Evolutionary conservation across 2,888 invertebrate genomes (phyloP).

Genomic region (Tholera decimalis): DNA sequence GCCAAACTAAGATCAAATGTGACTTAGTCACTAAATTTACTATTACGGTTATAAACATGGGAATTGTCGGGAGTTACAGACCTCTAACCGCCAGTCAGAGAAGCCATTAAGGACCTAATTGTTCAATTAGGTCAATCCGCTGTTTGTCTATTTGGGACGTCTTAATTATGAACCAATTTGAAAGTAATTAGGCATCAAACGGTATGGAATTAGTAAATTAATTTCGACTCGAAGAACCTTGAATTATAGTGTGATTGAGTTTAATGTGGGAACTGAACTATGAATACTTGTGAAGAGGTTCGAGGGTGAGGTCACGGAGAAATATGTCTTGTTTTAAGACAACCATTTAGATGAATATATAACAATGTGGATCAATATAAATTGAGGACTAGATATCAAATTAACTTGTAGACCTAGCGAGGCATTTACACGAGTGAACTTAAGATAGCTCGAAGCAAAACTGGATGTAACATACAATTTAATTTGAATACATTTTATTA

Average conservation of each 20-base stretch:
- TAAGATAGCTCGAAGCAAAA: too few species aligned
- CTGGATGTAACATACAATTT: too few species aligned
- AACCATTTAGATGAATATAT: background rate
- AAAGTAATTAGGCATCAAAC: constrained; percentile 55
- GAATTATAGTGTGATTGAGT: constrained; percentile 39
- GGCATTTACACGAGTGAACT: too few species aligned
- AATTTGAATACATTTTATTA: too few species aligned
- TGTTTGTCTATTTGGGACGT: constrained; percentile 60
- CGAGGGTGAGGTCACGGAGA: background rate
- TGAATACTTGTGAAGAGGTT: background rate
- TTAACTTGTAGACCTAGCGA: too few species aligned
- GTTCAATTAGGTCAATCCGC: constrained; percentile 65
- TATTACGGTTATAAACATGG: constrained; percentile 46
- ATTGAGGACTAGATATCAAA: background rate
- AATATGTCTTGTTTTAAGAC: background rate
- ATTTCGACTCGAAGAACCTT: constrained; percentile 29
- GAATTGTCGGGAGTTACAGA: constrained; percentile 29
- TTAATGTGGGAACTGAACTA: constrained; percentile 24
- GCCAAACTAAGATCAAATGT: constrained; percentile 58
- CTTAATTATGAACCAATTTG: constrained; percentile 64
- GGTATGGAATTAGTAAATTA: constrained; percentile 57
- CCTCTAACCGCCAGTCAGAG: constrained; percentile 43
- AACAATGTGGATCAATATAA: background rate
- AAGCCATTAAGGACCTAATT: constrained; percentile 54
- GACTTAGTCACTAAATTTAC: constrained; percentile 41